Conservation (phyloP, 2,888 invertebrate genomes). For the Andrena marginata region DNA sequence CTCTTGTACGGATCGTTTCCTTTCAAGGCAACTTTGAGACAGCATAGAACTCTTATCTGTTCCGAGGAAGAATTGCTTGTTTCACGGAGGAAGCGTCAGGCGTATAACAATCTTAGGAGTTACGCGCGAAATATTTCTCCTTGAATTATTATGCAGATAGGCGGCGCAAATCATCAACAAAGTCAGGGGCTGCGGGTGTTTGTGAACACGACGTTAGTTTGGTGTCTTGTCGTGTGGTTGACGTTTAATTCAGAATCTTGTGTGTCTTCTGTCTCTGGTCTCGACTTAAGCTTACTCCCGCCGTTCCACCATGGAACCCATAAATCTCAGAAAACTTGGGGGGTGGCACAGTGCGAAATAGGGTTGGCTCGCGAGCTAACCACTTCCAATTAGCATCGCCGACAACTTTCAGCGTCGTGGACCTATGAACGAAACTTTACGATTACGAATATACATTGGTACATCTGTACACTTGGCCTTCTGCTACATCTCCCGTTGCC, state of each 20-base stretch:
- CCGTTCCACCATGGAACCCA: conserved; percentile 49
- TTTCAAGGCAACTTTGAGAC: neutral
- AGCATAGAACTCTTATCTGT: conserved; percentile 4
- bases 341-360: conserved; percentile 53
- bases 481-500: neutral
- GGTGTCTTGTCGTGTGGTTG: conserved; percentile 77
- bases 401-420: conserved; percentile 53
- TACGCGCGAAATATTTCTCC: conserved; percentile 37
- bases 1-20: neutral
- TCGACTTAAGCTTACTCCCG: conserved; percentile 57
- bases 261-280: conserved; percentile 62
- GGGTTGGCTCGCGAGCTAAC: conserved; percentile 59
- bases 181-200: conserved; percentile 52
- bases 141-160: conserved; percentile 59
- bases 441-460: conserved; percentile 47
- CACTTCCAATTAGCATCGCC: conserved; percentile 68
- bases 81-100: conserved; percentile 3
- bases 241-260: conserved; percentile 76
- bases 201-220: conserved; percentile 59
- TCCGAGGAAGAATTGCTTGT: conserved; percentile 11
- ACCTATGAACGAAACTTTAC: conserved; percentile 49
- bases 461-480: neutral
- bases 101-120: conserved; percentile 25
- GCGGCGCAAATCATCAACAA: conserved; percentile 55
- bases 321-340: conserved; percentile 69